Base-by-base conservation (phyloP, 1,140 invertebrate genomes). In the Drosophila repleta region DNA sequence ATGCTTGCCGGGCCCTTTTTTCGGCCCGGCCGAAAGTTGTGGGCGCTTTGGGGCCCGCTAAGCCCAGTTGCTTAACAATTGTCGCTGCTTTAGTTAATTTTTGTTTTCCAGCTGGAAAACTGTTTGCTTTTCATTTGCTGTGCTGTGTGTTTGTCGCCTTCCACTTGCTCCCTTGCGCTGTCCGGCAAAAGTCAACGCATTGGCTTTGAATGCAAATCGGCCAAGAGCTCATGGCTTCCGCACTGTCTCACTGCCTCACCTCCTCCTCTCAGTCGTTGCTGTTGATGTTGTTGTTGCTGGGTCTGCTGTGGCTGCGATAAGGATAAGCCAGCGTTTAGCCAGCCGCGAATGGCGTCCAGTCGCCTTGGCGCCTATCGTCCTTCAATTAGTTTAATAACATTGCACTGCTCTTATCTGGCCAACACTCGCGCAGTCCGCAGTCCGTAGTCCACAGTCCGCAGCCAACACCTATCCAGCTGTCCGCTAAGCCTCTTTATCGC, bases 371-470 rank as follows among this genome's bases (percentile, higher is more conserved):
- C 71, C 82, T 76, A 87, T 87, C 78, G 82, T 76, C 82, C 87
- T 87, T 87, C 83, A 88, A 87, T 87, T 87, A 87, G 82, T 83
- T 76, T 82, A 88, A 88, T 88, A 88, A 88, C 77, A 79, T 78
- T 74, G 71, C 67, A 72, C 79, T 72, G 75, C 37, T 69, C 73
- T 76, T 48, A 66, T 68, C 68, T 43, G 37, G 48, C 49, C 41
- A 41, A 48, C 73, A 69, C 17, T 29, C 20, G 41, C 20, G n/a
- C 58, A 35, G 32, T 35, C 11, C 26, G 7, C 32, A 11, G 32
- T 11, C 32, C 32, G 26, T 7, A 11, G 29, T 29, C 29, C 29
- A 7, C 7, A 35, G 32, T 35, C 32, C 32, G n/a, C n/a, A 64
- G 64, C 32, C 37, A 41, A 32, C 49, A 58, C 56, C 55, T 51